phyloP scores from a whole-genome alignment of 2,113 vertebrate species.

The Passer domesticus region DNA sequence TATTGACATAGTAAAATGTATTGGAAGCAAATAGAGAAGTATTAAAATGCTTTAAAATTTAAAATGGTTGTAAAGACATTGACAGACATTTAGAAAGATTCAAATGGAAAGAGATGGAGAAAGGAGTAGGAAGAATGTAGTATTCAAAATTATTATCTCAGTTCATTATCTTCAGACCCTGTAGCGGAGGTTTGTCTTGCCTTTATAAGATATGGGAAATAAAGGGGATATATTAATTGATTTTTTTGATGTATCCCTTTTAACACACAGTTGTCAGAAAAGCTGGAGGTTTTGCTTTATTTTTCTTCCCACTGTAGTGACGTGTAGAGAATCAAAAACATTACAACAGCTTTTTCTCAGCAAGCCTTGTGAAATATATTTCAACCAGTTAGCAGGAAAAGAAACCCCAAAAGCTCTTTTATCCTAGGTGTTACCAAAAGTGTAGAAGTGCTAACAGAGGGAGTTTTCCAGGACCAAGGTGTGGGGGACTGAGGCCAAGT shows the following conservation, averaged over 20 bases:
- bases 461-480: background rate
- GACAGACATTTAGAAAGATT: background rate
- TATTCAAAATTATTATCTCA: background rate
- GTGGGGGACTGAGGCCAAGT: background rate
- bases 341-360: background rate
- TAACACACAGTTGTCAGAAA: background rate
- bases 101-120: background rate
- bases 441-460: background rate
- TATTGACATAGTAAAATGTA: background rate
- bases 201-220: background rate
- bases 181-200: background rate
- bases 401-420: background rate
- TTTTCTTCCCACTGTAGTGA: background rate
- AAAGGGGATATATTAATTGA: background rate
- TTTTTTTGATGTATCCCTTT: background rate
- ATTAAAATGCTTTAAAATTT: background rate
- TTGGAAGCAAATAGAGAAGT: background rate
- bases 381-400: background rate
- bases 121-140: background rate
- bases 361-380: background rate
- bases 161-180: background rate
- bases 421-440: background rate
- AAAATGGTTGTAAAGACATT: background rate
- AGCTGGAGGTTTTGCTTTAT: background rate
- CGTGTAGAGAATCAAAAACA: background rate